These are phyloP conservation scores for Gobionotothen gibberifrons DNA, from an alignment of 2,797 vertebrate species.

Conservation along the genomic window DNA sequence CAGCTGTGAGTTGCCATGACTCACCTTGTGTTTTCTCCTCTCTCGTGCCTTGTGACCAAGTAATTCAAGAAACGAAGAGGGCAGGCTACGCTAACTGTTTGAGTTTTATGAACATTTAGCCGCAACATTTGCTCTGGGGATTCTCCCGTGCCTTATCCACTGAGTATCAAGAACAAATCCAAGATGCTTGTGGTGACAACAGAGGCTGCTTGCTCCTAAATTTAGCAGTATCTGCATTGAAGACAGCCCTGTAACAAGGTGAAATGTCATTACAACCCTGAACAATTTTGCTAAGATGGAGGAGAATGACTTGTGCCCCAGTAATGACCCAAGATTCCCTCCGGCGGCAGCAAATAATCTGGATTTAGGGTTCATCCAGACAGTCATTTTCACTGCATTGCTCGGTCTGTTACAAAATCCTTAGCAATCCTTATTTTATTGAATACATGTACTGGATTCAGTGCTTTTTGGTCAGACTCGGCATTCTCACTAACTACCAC, in stretches of 20 bases:
- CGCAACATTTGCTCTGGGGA: conserved; percentile 34
- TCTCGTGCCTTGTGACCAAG: conserved; percentile 35
- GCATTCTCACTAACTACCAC: conserved; percentile 41
- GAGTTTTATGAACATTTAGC: conserved; percentile 48
- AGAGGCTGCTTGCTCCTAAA: conserved; percentile 13
- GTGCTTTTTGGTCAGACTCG: conserved; percentile 46
- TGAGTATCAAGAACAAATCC: conserved; percentile 27
- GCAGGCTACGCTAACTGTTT: conserved; percentile 15
- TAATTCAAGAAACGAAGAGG: conserved; percentile 34
- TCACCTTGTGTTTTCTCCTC: conserved; percentile 51
- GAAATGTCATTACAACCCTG: conserved; percentile 31
- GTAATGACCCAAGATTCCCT: conserved; percentile 33
- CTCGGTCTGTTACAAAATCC: conserved; percentile 57
- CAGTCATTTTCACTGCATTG: conserved; percentile 52
- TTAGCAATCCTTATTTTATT: conserved; percentile 61
- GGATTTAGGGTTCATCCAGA: conserved; percentile 47
- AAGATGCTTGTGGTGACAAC: conserved; percentile 22
- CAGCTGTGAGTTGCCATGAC: conserved; percentile 51
- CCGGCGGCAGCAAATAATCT: conserved; percentile 40
- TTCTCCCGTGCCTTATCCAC: conserved; percentile 11
- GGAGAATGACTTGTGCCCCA: conserved; percentile 24
- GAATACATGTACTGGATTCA: conserved; percentile 49
- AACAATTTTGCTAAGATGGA: conserved; percentile 20
- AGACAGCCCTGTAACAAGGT: conserved; percentile 21
- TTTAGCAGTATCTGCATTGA: background rate